phyloP scores from a whole-genome alignment of 2,888 invertebrate genomes.

The Antitype chi region DNA sequence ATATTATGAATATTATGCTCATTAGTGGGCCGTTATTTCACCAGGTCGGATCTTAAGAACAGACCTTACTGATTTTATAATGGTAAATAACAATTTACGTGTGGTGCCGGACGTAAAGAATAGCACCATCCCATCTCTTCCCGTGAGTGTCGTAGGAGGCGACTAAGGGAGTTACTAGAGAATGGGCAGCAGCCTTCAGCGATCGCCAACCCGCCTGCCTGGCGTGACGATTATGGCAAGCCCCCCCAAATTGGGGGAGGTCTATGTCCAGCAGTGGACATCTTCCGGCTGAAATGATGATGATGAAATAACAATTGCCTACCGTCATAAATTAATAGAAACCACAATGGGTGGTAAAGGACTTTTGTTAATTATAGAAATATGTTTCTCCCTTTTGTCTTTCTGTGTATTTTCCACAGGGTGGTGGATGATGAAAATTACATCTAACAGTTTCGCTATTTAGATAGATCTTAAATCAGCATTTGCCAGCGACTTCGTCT shows the following conservation, averaged over 20 bases:
- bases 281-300: no score
- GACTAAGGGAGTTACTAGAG: no score
- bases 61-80: slow-evolving; percentile 11
- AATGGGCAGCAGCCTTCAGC: no score
- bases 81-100: slow-evolving; percentile 41
- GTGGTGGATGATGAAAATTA: not conserved
- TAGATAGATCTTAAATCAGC: not conserved
- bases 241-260: no score
- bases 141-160: no score
- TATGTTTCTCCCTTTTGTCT: not conserved
- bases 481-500: no score
- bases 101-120: no score
- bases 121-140: no score
- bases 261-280: no score
- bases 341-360: not conserved
- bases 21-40: slow-evolving; percentile 86
- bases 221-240: no score
- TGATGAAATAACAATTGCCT: slow-evolving; percentile 41
- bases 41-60: slow-evolving; percentile 40
- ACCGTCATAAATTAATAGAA: not conserved
- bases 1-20: slow-evolving; percentile 89
- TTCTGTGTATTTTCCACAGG: not conserved
- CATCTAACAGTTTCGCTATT: not conserved
- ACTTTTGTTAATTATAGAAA: not conserved
- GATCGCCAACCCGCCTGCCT: no score